Conservation (phyloP, 2,888 invertebrate genomes). For the Brenthis ino region DNA sequence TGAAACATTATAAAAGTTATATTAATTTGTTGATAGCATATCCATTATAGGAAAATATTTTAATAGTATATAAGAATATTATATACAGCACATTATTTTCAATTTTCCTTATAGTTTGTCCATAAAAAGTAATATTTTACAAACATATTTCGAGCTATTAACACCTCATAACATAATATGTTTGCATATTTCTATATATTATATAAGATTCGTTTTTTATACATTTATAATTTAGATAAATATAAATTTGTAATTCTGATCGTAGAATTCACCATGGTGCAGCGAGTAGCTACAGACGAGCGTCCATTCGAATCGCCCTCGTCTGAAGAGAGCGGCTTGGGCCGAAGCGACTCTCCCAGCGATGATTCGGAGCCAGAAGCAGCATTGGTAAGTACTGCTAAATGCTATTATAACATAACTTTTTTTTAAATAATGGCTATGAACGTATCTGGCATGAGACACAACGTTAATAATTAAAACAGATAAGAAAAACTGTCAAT, state of each 20-base stretch:
- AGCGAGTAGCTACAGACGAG: slow-evolving; percentile 71
- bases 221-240: background rate
- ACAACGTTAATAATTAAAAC: background rate
- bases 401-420: background rate
- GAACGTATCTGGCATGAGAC: slow-evolving; percentile 9
- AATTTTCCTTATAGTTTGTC: too few relatives aligned
- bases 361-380: slow-evolving; percentile 72
- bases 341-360: slow-evolving; percentile 69
- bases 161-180: background rate
- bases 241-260: slow-evolving; percentile 28
- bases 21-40: background rate
- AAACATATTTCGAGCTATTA: too few relatives aligned
- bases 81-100: too few relatives aligned
- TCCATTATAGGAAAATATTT: background rate
- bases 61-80: background rate
- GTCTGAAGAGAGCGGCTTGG: slow-evolving; percentile 74
- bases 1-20: too few relatives aligned
- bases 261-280: slow-evolving; percentile 66
- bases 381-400: slow-evolving; percentile 60
- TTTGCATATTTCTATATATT: background rate
- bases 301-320: slow-evolving; percentile 74
- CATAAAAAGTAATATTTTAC: too few relatives aligned
- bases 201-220: too few relatives aligned
- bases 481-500: slow-evolving; percentile 1
- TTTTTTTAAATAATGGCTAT: background rate